phyloP scores from a whole-genome alignment of 1,140 invertebrate species.

The Oscheius sp. region DNA sequence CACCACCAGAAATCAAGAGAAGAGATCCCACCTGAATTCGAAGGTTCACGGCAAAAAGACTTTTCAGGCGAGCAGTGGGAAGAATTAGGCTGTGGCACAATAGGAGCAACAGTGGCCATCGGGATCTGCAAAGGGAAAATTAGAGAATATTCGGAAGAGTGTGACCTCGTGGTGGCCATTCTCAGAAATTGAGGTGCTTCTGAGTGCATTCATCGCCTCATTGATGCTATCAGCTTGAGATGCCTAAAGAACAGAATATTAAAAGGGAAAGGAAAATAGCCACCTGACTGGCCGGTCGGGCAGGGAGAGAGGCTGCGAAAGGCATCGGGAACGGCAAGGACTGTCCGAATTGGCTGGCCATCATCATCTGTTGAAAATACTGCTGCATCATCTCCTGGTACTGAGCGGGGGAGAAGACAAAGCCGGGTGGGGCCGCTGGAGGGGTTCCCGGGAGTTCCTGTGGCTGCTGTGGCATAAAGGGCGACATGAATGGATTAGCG shows the following conservation, averaged over 20 bases:
- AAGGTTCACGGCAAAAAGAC: no score
- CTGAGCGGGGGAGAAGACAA: slow-evolving; percentile 48
- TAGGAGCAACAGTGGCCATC: not conserved
- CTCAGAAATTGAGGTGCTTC: not conserved
- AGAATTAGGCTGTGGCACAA: not conserved
- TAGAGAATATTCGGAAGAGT: not conserved
- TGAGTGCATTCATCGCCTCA: not conserved
- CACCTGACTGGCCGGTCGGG: not conserved
- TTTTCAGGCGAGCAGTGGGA: not conserved
- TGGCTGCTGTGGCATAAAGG: slow-evolving; percentile 45
- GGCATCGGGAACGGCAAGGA: slow-evolving; percentile 25
- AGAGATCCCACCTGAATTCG: no score
- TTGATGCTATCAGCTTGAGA: slow-evolving; percentile 1
- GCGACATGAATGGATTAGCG: slow-evolving; percentile 56
- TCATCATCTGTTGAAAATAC: slow-evolving; percentile 47
- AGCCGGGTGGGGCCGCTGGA: slow-evolving; percentile 24
- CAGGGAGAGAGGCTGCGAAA: not conserved
- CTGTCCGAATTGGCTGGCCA: slow-evolving; percentile 10
- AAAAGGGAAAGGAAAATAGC: not conserved
- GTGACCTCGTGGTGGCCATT: not conserved
- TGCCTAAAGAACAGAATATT: not conserved
- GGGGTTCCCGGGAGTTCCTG: not conserved
- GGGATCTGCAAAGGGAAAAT: not conserved
- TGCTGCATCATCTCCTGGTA: slow-evolving; percentile 59
- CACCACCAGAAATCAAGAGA: no score